Conservation (phyloP, 2,888 invertebrate species). For the Poecilus cupreus region DNA sequence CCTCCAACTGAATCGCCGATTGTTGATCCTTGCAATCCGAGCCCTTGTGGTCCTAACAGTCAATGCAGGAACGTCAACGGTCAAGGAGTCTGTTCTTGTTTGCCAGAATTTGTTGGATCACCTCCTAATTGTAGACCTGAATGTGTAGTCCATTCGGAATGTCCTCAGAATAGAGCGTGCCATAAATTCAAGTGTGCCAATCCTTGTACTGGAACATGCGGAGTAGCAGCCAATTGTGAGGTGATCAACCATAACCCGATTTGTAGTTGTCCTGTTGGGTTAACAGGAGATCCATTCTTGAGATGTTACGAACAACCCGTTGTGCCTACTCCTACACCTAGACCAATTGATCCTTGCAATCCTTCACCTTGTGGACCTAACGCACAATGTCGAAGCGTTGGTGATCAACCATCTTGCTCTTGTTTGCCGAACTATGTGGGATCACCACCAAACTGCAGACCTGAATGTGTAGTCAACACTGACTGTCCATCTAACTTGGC, state of each 20-base stretch:
- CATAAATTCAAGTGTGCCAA: slow-evolving; percentile 84
- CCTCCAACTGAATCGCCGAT: slow-evolving; percentile 61
- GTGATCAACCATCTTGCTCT: slow-evolving; percentile 80
- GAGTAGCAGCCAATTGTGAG: slow-evolving; percentile 81
- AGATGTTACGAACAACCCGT: slow-evolving; percentile 75
- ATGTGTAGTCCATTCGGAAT: slow-evolving; percentile 85
- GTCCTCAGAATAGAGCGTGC: slow-evolving; percentile 82
- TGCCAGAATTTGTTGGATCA: slow-evolving; percentile 80
- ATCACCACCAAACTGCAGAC: slow-evolving; percentile 85
- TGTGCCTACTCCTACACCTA: slow-evolving; percentile 67
- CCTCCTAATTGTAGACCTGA: slow-evolving; percentile 87
- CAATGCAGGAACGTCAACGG: slow-evolving; percentile 80
- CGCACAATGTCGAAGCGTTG: slow-evolving; percentile 77
- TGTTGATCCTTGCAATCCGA: slow-evolving; percentile 80
- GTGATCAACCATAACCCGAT: slow-evolving; percentile 86
- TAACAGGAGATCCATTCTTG: slow-evolving; percentile 86
- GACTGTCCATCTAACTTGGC: slow-evolving; percentile 81
- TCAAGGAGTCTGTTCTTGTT: slow-evolving; percentile 84
- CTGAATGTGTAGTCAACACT: slow-evolving; percentile 82
- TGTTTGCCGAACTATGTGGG: slow-evolving; percentile 82
- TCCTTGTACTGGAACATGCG: slow-evolving; percentile 85
- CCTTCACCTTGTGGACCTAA: slow-evolving; percentile 80
- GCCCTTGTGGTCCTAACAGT: slow-evolving; percentile 86
- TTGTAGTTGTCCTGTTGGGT: slow-evolving; percentile 81
- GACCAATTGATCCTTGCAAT: slow-evolving; percentile 75